Conservation (phyloP, 2,888 invertebrate genomes). For the Alloplasta piceator region DNA sequence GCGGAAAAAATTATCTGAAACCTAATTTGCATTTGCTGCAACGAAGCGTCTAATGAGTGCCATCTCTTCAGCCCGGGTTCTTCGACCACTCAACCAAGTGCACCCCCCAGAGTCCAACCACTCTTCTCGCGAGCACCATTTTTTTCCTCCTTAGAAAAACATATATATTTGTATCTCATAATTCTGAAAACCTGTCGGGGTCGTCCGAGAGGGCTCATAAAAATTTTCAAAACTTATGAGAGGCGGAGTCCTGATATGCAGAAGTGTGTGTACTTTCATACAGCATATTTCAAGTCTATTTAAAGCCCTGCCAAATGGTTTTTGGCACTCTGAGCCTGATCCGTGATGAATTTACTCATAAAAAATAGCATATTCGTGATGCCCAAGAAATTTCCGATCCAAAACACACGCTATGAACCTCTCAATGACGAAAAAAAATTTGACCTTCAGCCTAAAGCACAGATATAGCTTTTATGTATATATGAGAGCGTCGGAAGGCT, state of each 20-base stretch:
- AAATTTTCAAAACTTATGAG: background rate
- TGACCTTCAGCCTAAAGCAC: too few relatives aligned
- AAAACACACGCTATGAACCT: too few relatives aligned
- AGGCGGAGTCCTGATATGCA: slow-evolving; percentile 22
- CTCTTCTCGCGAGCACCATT: slow-evolving; percentile 42
- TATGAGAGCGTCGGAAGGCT: background rate
- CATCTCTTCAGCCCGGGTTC: slow-evolving; percentile 43
- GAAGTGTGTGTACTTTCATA: background rate
- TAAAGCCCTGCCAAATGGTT: background rate
- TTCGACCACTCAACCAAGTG: slow-evolving; percentile 52
- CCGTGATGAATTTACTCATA: background rate
- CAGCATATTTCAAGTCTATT: too few relatives aligned
- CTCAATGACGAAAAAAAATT: background rate
- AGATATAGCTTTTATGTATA: background rate
- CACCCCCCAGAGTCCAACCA: slow-evolving; percentile 27
- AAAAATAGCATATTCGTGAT: too few relatives aligned
- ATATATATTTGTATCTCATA: slow-evolving; percentile 13
- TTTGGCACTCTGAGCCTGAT: slow-evolving; percentile 12
- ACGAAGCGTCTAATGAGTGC: slow-evolving; percentile 62
- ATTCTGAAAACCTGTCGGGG: slow-evolving; percentile 20
- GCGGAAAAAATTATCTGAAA: slow-evolving; percentile 51
- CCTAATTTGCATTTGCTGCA: slow-evolving; percentile 61
- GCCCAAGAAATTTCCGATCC: too few relatives aligned
- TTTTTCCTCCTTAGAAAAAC: background rate
- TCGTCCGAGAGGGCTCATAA: background rate